These are phyloP conservation scores for Drosophila robusta DNA, from an alignment of 2,888 invertebrate genomes.

Conservation along the genomic window DNA sequence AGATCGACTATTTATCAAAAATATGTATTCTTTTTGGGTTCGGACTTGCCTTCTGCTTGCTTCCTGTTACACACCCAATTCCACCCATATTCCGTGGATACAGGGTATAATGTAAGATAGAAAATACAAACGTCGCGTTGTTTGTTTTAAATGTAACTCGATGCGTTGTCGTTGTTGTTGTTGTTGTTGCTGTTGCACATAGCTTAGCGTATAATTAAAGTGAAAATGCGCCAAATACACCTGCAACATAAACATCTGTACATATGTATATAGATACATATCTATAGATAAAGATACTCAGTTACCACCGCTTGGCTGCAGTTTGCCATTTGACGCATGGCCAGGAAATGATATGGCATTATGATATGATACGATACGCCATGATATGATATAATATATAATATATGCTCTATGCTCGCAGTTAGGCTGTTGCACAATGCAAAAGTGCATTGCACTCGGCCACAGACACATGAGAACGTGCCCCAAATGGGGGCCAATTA, in stretches of 20 bases:
- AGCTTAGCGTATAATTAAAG: slow-evolving; percentile 51
- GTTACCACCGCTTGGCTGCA: slow-evolving; percentile 6
- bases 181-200: slow-evolving; percentile 25
- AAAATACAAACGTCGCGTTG: slow-evolving; percentile 11
- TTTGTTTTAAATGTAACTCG: slow-evolving; percentile 29
- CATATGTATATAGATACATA: background rate
- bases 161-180: slow-evolving; percentile 27
- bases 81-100: background rate
- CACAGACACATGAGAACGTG: background rate
- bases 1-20: background rate
- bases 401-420: background rate
- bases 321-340: slow-evolving; percentile 11
- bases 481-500: background rate
- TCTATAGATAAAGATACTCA: background rate
- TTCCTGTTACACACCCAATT: background rate
- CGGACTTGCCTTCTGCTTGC: no score
- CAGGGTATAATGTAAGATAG: slow-evolving; percentile 7
- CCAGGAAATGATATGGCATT: slow-evolving; percentile 3
- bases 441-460: background rate
- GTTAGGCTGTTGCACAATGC: background rate
- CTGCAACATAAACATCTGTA: background rate
- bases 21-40: background rate
- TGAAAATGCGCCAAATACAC: slow-evolving; percentile 50
- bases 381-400: background rate
- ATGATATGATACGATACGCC: background rate